These are phyloP conservation scores for Tragelaphus scriptus DNA, from an alignment of 2,113 vertebrate species.

Conservation along the genomic window DNA sequence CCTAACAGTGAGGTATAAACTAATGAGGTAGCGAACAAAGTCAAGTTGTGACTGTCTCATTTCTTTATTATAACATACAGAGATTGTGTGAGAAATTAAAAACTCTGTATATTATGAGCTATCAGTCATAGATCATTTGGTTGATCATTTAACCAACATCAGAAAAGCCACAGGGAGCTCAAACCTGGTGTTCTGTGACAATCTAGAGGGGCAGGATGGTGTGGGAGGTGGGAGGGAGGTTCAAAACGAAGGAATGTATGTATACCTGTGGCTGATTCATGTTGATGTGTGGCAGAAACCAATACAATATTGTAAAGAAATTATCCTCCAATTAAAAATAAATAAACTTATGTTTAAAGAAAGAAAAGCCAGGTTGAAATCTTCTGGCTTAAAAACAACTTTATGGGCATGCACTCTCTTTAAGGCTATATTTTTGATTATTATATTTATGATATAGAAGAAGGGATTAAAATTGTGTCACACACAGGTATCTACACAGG, in stretches of 20 bases:
- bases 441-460: background rate
- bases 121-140: background rate
- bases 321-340: background rate
- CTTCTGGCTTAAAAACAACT: background rate
- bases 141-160: background rate
- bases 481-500: background rate
- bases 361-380: background rate
- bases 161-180: background rate
- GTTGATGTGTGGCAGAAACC: background rate
- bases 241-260: background rate
- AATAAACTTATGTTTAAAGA: background rate
- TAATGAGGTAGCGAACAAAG: background rate
- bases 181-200: background rate
- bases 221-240: background rate
- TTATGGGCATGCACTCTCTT: background rate
- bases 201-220: background rate
- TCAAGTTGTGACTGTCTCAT: background rate
- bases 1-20: background rate
- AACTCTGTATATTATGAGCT: background rate
- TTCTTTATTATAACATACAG: background rate
- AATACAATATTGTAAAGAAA: background rate
- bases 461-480: background rate
- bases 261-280: background rate
- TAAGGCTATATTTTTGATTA: background rate
- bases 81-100: background rate